These are phyloP conservation scores for Poecilobothrus nobilitatus DNA, from an alignment of 2,888 invertebrate genomes.

Conservation along the genomic window DNA sequence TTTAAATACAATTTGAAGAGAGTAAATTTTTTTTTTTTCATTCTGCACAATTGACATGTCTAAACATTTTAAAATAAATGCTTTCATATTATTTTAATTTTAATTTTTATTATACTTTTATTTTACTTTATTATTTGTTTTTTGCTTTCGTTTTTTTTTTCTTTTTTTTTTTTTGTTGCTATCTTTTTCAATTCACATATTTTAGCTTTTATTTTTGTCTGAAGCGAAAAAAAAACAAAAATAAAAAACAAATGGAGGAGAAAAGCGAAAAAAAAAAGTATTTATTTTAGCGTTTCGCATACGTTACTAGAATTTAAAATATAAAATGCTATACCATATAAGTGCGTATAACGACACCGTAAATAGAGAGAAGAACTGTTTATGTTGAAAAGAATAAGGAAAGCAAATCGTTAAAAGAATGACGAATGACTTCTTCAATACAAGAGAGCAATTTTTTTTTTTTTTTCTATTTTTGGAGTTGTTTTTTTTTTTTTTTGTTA, in stretches of 20 bases:
- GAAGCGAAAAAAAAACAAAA: background rate
- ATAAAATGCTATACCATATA: no score
- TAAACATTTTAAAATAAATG: no score
- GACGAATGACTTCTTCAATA: no score
- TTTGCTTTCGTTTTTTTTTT: background rate
- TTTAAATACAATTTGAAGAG: no score
- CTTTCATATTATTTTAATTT: background rate
- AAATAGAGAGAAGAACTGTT: background rate
- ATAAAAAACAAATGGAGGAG: no score
- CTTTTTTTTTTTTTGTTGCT: background rate
- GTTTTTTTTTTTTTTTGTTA: no score
- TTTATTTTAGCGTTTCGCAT: conserved; percentile 2
- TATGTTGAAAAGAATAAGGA: background rate
- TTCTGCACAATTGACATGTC: no score
- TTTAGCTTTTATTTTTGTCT: background rate
- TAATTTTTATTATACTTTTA: background rate
- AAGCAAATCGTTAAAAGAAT: background rate
- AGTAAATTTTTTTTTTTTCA: no score
- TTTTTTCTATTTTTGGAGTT: no score
- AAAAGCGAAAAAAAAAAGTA: background rate
- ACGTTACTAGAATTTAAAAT: background rate
- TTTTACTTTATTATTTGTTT: background rate
- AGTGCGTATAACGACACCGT: no score
- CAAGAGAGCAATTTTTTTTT: no score
- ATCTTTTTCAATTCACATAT: background rate